Base-by-base conservation (phyloP, 2,888 invertebrate genomes). In the Brassicogethes aeneus region DNA sequence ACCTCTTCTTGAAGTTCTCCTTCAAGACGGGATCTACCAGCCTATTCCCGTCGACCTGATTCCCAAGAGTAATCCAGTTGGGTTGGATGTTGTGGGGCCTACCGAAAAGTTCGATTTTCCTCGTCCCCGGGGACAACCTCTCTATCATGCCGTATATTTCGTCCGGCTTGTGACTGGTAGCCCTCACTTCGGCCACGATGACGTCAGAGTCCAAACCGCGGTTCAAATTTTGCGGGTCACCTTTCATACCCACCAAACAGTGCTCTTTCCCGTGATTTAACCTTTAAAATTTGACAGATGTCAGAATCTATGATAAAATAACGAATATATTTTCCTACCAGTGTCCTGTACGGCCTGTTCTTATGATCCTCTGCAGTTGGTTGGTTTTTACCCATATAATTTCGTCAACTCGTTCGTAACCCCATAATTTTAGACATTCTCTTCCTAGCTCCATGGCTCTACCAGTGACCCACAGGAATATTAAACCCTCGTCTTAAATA, bases 361-460 rank as follows among this genome's bases (percentile, higher is more conserved):
- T 75, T 56, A 97, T 97, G 56, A 97, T 96, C 44, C 96, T 72
- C 65, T 97, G 97, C 44, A 97, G 70, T 64, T 97, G 97, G 70
- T 97, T 97, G 0, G 96, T 97, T 71, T 97, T 97, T 40, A 97
- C 96, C 97, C 97, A 97, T 56, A 97, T 96, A 31, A 97, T 79
- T 65, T 97, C 97, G 64, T 97, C 96, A 2, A 94, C 91, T 36
- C 95, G 76, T 60, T 93, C 90, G 62, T 97, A 96, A 7, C 96
- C 96, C 97, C 96, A 97, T 8, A 95, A 69, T 59, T 92, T 88
- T 10, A 97, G 75, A 59, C 96, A 97, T 61, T 97, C 96, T 29
- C 96, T 74, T 0, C 96, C 96, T 14, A 97, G 68, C 66, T 97
- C 97, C 92, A 93, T 93, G 0, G 93, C 93, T 55, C 92, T 80